Conservation (phyloP, 2,113 vertebrate genomes). For the Cepphus grylle region DNA sequence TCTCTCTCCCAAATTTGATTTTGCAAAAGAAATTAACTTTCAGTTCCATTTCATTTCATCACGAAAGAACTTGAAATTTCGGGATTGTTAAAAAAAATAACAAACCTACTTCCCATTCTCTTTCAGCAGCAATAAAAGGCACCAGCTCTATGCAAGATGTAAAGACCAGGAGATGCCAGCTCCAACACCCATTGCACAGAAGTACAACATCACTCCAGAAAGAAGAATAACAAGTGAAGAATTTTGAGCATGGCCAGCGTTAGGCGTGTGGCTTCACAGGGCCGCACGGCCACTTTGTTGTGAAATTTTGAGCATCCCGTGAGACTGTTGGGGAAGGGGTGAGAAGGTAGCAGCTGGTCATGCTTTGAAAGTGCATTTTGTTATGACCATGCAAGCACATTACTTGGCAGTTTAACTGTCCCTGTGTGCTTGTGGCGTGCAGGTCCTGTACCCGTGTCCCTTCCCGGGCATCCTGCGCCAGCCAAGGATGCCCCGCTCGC, state of each 20-base stretch:
- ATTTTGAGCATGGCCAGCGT: rapidly evolving
- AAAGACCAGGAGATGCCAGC: not conserved
- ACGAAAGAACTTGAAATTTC: not conserved
- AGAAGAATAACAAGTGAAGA: not conserved
- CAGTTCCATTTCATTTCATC: not conserved
- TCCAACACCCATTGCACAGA: not conserved
- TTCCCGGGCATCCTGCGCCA: rapidly evolving
- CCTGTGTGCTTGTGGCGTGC: rapidly evolving
- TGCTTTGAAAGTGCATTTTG: not conserved
- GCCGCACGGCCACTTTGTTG: not conserved
- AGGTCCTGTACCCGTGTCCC: not conserved
- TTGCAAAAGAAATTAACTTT: not conserved
- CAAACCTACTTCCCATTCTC: not conserved
- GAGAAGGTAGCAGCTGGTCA: not conserved
- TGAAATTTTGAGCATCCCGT: not conserved
- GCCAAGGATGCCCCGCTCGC: not conserved
- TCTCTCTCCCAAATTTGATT: not conserved
- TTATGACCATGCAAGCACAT: rapidly evolving
- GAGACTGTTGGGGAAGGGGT: not conserved
- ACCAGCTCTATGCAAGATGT: too few relatives aligned
- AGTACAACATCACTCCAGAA: not conserved
- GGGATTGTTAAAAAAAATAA: rapidly evolving
- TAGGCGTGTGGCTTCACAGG: not conserved
- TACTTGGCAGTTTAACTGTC: too few relatives aligned
- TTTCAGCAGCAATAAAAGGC: not conserved